Conservation (phyloP, 2,888 invertebrate genomes). For the Amblyjoppa proteus region DNA sequence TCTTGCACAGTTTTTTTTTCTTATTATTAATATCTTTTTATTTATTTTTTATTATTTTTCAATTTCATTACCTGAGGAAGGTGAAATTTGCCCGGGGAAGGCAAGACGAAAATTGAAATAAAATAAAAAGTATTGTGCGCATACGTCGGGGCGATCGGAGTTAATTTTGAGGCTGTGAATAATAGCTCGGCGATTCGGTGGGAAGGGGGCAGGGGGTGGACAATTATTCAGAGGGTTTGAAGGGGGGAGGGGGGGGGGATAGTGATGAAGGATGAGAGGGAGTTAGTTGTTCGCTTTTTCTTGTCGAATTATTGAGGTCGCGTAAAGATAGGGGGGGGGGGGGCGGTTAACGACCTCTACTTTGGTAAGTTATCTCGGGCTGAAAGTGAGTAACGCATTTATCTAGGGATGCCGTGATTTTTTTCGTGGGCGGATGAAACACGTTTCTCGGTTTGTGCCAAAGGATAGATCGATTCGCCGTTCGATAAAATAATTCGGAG, state of each 20-base stretch:
- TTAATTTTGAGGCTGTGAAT: conserved; percentile 57
- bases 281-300: background rate
- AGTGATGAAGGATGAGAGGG: background rate
- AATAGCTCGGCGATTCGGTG: conserved; percentile 29
- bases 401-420: background rate
- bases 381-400: background rate
- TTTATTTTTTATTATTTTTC: conserved; percentile 46
- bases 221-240: conserved; percentile 50
- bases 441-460: background rate
- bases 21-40: background rate
- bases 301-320: background rate
- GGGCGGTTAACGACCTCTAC: too few relatives aligned
- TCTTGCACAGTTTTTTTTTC: background rate
- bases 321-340: background rate
- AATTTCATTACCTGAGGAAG: conserved; percentile 57
- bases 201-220: background rate
- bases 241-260: background rate
- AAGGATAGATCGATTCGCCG: too few relatives aligned
- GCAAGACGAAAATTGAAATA: conserved; percentile 9
- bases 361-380: too few relatives aligned
- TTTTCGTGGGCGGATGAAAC: background rate
- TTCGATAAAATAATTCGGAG: background rate
- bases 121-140: conserved; percentile 36
- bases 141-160: conserved; percentile 39
- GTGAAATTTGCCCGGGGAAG: conserved; percentile 52